These are phyloP conservation scores for Nyctereutes procyonoides DNA, from an alignment of 2,113 vertebrate genomes.

Conservation along the genomic window DNA sequence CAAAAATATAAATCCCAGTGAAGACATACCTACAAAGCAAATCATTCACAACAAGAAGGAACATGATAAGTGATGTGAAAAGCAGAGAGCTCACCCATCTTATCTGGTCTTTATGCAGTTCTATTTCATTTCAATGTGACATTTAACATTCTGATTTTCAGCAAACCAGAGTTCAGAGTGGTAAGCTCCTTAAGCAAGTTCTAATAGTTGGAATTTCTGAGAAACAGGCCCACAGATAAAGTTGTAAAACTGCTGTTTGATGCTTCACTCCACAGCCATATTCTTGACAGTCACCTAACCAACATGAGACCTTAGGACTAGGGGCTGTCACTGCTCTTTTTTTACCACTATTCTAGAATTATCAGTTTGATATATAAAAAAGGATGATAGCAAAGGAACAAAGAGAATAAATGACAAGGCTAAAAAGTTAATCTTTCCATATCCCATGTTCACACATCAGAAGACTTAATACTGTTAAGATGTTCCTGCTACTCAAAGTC, in stretches of 20 bases:
- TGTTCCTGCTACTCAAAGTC: not conserved
- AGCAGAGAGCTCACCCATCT: not conserved
- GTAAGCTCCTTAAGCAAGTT: not conserved
- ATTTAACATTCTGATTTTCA: not conserved
- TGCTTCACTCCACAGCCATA: not conserved
- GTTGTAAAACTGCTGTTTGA: not conserved
- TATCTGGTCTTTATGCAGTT: not conserved
- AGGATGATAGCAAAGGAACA: not conserved
- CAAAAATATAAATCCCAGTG: conserved; percentile 93
- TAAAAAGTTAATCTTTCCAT: not conserved
- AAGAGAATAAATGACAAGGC: not conserved
- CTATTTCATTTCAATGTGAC: not conserved
- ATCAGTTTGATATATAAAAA: not conserved
- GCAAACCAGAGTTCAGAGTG: conserved; percentile 43
- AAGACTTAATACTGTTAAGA: not conserved
- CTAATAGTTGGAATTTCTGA: conserved; percentile 4
- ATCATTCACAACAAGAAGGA: conserved; percentile 62
- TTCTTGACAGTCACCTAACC: not conserved
- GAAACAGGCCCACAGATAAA: not conserved
- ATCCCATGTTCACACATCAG: not conserved
- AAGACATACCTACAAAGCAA: conserved; percentile 90
- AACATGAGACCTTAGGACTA: not conserved
- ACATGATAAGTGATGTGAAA: not conserved
- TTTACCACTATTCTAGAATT: not conserved
- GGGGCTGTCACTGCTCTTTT: not conserved